Base-by-base conservation (phyloP, 2,888 invertebrate genomes). In the Metacarcinus magister region DNA sequence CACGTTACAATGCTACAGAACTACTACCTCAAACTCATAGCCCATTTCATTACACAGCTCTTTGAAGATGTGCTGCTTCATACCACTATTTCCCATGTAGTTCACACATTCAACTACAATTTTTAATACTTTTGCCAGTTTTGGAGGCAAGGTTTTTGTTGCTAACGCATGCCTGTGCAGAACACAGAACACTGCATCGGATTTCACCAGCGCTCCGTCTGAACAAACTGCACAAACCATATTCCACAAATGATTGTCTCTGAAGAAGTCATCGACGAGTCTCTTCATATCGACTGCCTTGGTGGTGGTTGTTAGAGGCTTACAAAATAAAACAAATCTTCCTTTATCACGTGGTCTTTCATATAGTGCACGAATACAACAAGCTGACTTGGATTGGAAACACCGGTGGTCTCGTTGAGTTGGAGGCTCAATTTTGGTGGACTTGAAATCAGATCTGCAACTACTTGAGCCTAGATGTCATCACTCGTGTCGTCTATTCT, bases 221-320 rank as follows among this genome's bases (percentile, higher is more conserved):
- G 89, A 95, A 92, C 92, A 92, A 96, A 96, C 92, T 95, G 95
- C 94, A 92, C 82, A 96, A 44, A 96, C 96, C 96, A 96, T 95
- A 48, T 96, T 89, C 96, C 95, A 96, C 92, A 94, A 96, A 95
- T 95, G 96, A 91, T 92, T 95, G 92, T 82, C 92, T 96, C 87
- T 96, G 95, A 95, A 96, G 96, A 96, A 96, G 95, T 96, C 95
- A 92, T 96, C 92, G 87, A 95, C 96, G 92, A 96, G 54, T 94
- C 95, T 96, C 75, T 95, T 96, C 75, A 94, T 92, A 82, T 96
- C 95, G 54, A 87, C 92, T 96, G 94, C 96, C 92, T 96, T 93
- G 19, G 67, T 95, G 43, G 54, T 60, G 91, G 94, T 94, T 94
- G 94, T 28, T 28, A 94, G 94, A 96, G 94, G 96, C 96, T 87